Evolutionary conservation across 2,797 vertebrate species (phyloP).

Genomic region (Trachops cirrhosus): DNA sequence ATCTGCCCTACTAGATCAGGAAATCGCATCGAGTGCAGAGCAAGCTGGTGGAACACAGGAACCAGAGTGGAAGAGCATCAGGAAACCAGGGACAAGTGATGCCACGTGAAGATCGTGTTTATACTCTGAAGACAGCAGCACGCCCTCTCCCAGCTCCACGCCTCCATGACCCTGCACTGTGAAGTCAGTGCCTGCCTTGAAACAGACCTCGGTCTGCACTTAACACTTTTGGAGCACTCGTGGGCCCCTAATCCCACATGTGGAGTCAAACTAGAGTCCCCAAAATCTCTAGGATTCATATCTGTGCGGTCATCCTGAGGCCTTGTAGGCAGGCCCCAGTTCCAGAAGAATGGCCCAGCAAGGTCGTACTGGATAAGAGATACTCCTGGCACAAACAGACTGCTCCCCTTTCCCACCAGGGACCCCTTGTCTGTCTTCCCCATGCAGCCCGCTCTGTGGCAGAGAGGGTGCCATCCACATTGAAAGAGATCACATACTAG

Average conservation of each 20-base stretch:
- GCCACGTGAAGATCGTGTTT: accelerated
- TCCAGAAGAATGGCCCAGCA: not conserved
- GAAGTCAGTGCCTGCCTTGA: not conserved
- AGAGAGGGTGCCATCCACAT: not conserved
- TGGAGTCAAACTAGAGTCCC: not conserved
- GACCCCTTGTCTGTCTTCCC: not conserved
- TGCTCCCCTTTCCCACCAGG: not conserved
- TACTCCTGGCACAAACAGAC: not conserved
- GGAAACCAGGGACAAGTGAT: not conserved
- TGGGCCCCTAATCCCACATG: accelerated
- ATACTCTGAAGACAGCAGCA: not conserved
- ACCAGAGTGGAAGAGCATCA: accelerated
- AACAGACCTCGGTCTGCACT: not conserved
- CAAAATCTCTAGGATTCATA: not conserved
- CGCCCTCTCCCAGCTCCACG: accelerated
- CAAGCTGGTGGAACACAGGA: not conserved
- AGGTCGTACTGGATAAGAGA: not conserved
- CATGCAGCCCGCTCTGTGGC: accelerated
- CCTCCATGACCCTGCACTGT: not conserved
- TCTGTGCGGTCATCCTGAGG: not conserved
- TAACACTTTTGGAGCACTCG: not conserved
- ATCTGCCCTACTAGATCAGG: no score
- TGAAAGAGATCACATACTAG: not conserved
- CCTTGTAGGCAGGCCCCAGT: accelerated
- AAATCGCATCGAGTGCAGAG: not conserved